Evolutionary conservation across 2,888 invertebrate species (phyloP), one percentile per base, ranked within the genome.

Genomic region (Escarpia spicata): DNA sequence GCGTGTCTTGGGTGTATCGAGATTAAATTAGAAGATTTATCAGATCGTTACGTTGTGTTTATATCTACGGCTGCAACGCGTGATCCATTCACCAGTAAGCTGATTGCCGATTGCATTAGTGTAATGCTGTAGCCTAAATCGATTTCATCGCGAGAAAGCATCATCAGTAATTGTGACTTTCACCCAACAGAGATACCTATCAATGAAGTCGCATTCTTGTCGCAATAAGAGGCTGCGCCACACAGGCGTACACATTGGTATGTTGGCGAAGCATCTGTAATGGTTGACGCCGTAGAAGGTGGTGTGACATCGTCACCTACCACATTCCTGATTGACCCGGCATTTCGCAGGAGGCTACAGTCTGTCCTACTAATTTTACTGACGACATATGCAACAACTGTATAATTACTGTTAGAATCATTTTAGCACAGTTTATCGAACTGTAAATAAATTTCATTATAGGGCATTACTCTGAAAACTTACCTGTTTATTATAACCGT

Each of bases 151-250:
- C 75, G 75, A 75, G 75, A 75, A 75, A 75, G 75, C n/a, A 26
- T 75, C 75, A 75, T 26, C 75, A 75, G 75, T 75, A 75, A 75
- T 75, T 75, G 75, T 75, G 75, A 75, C 75, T 75, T 75, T 75
- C 75, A 75, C 75, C 15, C 75, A 75, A 75, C 75, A 75, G 75
- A 75, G 2, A 52, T 52, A 52, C 52, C 52, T 75, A 75, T 75
- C 75, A 26, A 26, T 26, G 75, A 75, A 26, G 26, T 75, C 75
- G n/a, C 4, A 6, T 75, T 75, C n/a, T n/a, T 75, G 75, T 26
- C 75, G 75, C 26, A 75, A 75, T n/a, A 19, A 75, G 6, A 4
- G 75, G 1, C n/a, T 75, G n/a, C 75, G n/a, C n/a, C 19, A 75
- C 26, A 75, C 26, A 26, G 19, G 6, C 19, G 26, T 75, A 75